Evolutionary conservation across 2,797 vertebrate species (phyloP).

Genomic region (Molothrus ater): DNA sequence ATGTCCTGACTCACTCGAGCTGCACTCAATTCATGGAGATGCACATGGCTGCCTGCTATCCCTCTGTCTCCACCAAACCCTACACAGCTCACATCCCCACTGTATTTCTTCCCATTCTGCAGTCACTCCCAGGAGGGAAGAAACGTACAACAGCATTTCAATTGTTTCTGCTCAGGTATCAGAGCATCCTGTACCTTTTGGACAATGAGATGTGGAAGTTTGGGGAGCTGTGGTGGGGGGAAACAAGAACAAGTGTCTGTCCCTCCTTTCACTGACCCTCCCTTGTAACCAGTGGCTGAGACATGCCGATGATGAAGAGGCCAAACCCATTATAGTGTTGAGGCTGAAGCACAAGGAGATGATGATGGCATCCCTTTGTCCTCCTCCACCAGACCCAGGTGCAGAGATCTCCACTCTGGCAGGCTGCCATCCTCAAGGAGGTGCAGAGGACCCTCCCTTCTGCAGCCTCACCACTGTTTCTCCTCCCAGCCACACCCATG

Average conservation of each 20-base stretch:
- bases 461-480: background rate
- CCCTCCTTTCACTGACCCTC: background rate
- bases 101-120: background rate
- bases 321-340: background rate
- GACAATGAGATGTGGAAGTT: background rate
- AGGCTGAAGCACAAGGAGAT: background rate
- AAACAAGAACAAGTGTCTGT: background rate
- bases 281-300: background rate
- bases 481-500: background rate
- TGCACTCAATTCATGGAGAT: background rate
- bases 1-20: background rate
- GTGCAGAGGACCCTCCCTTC: background rate
- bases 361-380: background rate
- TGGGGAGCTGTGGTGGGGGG: background rate
- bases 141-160: background rate
- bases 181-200: background rate
- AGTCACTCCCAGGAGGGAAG: background rate
- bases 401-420: background rate
- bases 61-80: background rate
- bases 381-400: background rate
- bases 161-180: background rate
- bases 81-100: background rate
- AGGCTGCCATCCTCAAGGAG: background rate
- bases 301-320: background rate
- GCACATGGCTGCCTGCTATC: background rate